Evolutionary conservation across 2,113 vertebrate species (phyloP).

Genomic region (Stigmatopora nigra): DNA sequence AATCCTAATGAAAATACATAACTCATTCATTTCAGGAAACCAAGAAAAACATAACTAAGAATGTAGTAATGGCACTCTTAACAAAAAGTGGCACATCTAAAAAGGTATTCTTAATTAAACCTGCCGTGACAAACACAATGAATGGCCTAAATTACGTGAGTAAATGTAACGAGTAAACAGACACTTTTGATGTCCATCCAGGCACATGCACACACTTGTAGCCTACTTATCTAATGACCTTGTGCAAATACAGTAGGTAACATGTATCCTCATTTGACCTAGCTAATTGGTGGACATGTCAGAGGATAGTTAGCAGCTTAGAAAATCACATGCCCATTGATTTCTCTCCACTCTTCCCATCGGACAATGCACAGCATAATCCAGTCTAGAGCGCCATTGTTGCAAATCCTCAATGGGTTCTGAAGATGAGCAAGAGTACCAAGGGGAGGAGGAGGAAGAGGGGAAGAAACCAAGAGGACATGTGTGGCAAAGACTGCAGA

Average conservation of each 20-base stretch:
- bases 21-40: too few species aligned
- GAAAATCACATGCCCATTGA: slow-evolving; percentile 65
- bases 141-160: too few species aligned
- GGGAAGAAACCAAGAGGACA: slow-evolving; percentile 22
- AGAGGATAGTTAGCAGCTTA: slow-evolving; percentile 64
- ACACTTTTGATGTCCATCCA: not conserved
- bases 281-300: slow-evolving; percentile 61
- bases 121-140: too few species aligned
- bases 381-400: slow-evolving; percentile 63
- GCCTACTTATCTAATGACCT: slow-evolving; percentile 58
- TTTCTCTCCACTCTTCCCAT: slow-evolving; percentile 46
- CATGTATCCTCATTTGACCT: slow-evolving; percentile 60
- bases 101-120: too few species aligned
- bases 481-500: slow-evolving; percentile 28
- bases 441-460: slow-evolving; percentile 32
- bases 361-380: slow-evolving; percentile 62
- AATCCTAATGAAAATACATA: too few species aligned
- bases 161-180: too few species aligned
- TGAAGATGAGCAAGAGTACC: slow-evolving; percentile 36
- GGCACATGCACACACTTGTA: not conserved
- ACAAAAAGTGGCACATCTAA: too few species aligned
- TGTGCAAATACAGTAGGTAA: slow-evolving; percentile 38
- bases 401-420: slow-evolving; percentile 56
- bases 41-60: too few species aligned
- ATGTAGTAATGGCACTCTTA: too few species aligned